Conservation (phyloP, 2,113 vertebrate genomes). For the Hippopotamus amphibius region DNA sequence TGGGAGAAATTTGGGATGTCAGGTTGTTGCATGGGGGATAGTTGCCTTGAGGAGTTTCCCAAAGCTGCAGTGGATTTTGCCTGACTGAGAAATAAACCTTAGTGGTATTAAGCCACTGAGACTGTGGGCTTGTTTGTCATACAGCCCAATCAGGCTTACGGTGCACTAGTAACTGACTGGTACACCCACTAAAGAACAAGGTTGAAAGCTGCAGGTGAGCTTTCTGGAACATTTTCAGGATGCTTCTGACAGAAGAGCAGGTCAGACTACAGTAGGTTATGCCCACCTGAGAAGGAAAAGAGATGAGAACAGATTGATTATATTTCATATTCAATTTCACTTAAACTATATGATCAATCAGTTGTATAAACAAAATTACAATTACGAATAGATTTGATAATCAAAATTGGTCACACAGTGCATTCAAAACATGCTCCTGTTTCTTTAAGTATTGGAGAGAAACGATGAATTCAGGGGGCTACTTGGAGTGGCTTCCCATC, state of each 20-base stretch:
- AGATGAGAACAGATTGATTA: background rate
- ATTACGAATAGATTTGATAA: background rate
- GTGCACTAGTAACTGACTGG: background rate
- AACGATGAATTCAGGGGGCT: background rate
- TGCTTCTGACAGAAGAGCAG: background rate
- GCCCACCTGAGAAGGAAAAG: background rate
- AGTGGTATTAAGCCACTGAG: background rate
- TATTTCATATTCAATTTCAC: background rate
- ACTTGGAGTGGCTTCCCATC: background rate
- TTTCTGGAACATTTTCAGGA: background rate
- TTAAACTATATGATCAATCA: background rate
- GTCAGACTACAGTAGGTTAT: background rate
- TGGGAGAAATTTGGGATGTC: background rate
- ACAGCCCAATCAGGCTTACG: background rate
- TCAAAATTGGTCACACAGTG: background rate
- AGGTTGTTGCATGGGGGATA: background rate
- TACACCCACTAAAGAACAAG: background rate
- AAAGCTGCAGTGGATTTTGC: background rate
- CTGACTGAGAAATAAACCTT: background rate
- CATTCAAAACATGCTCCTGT: background rate
- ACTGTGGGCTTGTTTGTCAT: background rate
- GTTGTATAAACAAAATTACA: background rate
- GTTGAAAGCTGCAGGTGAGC: background rate
- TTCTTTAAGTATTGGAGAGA: background rate
- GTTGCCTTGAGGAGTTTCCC: background rate